These are phyloP conservation scores for Drosophila sturtevanti DNA, from an alignment of 1,140 invertebrate genomes.

Conservation along the genomic window DNA sequence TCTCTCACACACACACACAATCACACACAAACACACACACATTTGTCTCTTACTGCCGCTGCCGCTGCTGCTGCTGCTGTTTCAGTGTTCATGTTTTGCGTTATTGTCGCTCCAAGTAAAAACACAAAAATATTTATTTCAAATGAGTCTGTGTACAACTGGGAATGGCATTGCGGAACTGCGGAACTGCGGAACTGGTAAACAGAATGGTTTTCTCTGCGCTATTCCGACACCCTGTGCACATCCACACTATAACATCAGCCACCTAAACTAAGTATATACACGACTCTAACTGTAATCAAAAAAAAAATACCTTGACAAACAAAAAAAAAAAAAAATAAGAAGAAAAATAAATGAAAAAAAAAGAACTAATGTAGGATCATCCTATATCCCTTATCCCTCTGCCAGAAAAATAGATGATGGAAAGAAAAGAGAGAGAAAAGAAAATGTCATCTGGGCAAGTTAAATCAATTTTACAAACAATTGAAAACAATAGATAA, in stretches of 20 bases:
- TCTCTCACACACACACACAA: constrained; percentile 18
- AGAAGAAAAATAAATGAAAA: too few species aligned
- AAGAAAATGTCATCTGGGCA: too few species aligned
- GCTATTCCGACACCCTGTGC: constrained; percentile 20
- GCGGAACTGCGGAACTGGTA: constrained; percentile 74
- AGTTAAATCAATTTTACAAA: too few species aligned
- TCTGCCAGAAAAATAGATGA: too few species aligned
- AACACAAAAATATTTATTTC: constrained; percentile 81
- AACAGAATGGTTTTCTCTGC: constrained; percentile 57
- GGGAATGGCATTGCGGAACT: constrained; percentile 38
- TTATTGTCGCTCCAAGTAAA: constrained; percentile 80
- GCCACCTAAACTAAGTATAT: background rate
- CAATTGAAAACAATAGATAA: too few species aligned
- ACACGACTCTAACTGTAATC: background rate
- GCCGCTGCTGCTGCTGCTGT: constrained; percentile 36
- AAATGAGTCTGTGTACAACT: constrained; percentile 79
- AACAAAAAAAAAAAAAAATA: too few species aligned
- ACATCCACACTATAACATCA: too few species aligned
- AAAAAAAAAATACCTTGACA: too few species aligned
- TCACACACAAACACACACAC: constrained; percentile 33
- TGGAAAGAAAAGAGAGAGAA: too few species aligned
- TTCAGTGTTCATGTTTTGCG: constrained; percentile 75
- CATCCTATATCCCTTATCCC: too few species aligned
- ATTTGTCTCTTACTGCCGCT: constrained; percentile 60
- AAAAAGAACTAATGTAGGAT: too few species aligned